These are phyloP conservation scores for Scaptomyza hsui DNA, from an alignment of 1,140 invertebrate species.

Conservation along the genomic window DNA sequence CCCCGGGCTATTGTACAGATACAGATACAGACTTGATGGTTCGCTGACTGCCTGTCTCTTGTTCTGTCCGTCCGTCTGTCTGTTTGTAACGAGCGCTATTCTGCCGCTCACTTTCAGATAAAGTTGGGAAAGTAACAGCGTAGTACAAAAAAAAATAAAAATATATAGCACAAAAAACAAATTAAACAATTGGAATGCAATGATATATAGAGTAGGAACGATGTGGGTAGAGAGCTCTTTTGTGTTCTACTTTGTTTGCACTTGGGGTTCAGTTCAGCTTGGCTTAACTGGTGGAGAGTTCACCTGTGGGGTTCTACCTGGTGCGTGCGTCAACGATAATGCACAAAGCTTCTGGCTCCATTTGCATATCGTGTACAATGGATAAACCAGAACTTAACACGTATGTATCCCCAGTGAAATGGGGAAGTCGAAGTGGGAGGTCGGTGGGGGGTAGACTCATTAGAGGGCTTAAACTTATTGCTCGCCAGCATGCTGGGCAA, in stretches of 20 bases:
- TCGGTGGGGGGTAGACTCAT: constrained; percentile 33
- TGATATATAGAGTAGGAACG: constrained; percentile 43
- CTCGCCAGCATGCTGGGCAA: constrained; percentile 11
- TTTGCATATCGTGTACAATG: constrained; percentile 54
- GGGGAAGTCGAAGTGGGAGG: not conserved
- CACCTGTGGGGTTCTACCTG: constrained; percentile 25
- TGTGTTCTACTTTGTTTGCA: constrained; percentile 44
- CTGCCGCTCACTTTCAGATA: constrained; percentile 78
- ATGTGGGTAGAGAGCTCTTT: constrained; percentile 49
- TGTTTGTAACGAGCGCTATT: constrained; percentile 42
- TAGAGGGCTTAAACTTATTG: constrained; percentile 34
- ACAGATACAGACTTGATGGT: constrained; percentile 67
- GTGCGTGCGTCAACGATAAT: constrained; percentile 35
- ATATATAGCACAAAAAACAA: constrained; percentile 48
- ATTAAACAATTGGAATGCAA: constrained; percentile 74
- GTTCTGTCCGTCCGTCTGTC: constrained; percentile 9
- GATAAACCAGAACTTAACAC: constrained; percentile 30
- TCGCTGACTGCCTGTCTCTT: constrained; percentile 50
- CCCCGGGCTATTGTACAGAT: constrained; percentile 56
- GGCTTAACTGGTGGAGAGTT: constrained; percentile 17
- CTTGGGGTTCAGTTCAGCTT: constrained; percentile 54
- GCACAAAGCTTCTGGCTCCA: constrained; percentile 33
- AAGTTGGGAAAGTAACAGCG: constrained; percentile 76
- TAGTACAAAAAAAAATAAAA: constrained; percentile 1
- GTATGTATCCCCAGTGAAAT: constrained; percentile 31